phyloP scores from a whole-genome alignment of 2,113 vertebrate genomes.

The Xenotilapia leptura region DNA sequence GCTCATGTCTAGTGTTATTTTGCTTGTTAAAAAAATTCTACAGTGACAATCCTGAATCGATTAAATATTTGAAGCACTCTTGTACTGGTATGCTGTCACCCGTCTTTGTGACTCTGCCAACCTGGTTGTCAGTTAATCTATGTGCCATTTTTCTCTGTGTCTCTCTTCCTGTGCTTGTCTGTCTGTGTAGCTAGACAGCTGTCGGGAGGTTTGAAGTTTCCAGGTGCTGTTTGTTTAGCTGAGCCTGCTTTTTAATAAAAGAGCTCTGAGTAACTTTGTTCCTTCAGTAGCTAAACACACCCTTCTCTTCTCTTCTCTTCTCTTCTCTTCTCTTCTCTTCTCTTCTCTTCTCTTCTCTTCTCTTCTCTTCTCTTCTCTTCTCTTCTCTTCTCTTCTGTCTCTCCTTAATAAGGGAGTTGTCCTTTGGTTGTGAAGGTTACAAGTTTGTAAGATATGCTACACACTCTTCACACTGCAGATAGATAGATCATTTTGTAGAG shows the following conservation, averaged over 20 bases:
- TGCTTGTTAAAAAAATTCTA: background rate
- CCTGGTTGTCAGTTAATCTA: slow-evolving; percentile 23
- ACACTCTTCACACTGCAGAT: background rate
- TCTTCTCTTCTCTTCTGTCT: background rate
- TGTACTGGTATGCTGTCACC: background rate
- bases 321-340: background rate
- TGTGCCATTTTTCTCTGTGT: slow-evolving; percentile 27
- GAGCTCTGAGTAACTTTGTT: slow-evolving; percentile 27
- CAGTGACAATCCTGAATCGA: background rate
- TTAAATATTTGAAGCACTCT: background rate
- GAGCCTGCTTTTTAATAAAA: slow-evolving; percentile 34
- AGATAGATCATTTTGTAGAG: background rate
- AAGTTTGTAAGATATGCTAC: slow-evolving; percentile 16
- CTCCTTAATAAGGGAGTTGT: slow-evolving; percentile 21
- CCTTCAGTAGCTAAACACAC: background rate
- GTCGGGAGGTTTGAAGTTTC: slow-evolving; percentile 45
- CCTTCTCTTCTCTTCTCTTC: background rate
- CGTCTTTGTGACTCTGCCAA: slow-evolving; percentile 5
- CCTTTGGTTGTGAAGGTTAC: slow-evolving; percentile 32
- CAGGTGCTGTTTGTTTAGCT: slow-evolving; percentile 57
- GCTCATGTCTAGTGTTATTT: background rate
- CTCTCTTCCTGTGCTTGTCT: background rate
- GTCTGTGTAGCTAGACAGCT: slow-evolving; percentile 36
- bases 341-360: slow-evolving; percentile 11
- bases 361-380: background rate